Evolutionary conservation across 2,888 invertebrate species (phyloP).

Genomic region (Philereme transversata): DNA sequence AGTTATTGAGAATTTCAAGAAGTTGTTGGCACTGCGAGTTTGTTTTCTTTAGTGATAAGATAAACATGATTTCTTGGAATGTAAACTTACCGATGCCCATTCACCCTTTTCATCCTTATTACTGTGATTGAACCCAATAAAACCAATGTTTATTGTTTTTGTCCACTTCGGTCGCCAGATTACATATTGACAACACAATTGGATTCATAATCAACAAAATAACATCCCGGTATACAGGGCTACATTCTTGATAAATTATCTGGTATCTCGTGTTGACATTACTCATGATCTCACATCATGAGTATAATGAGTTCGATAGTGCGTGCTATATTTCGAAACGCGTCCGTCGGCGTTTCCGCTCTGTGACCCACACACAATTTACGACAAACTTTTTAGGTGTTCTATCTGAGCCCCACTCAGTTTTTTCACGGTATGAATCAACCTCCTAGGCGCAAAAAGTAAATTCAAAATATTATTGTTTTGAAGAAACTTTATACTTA

Average conservation of each 20-base stretch:
- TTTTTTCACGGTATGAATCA: too few species aligned
- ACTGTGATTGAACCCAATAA: background rate
- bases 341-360: slow-evolving; percentile 74
- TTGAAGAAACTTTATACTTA: background rate
- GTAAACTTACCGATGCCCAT: background rate
- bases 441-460: too few species aligned
- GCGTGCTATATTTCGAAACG: slow-evolving; percentile 75
- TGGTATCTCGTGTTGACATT: slow-evolving; percentile 56
- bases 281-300: slow-evolving; percentile 59
- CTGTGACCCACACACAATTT: slow-evolving; percentile 62
- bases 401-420: background rate
- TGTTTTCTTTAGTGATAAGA: slow-evolving; percentile 7
- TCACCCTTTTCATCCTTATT: background rate
- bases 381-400: slow-evolving; percentile 53
- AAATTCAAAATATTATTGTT: too few species aligned
- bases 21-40: slow-evolving; percentile 1
- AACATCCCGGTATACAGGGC: slow-evolving; percentile 28
- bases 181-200: slow-evolving; percentile 6
- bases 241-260: slow-evolving; percentile 46
- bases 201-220: slow-evolving; percentile 14
- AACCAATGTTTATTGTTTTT: background rate
- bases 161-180: background rate
- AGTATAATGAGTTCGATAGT: slow-evolving; percentile 71
- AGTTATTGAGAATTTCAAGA: background rate
- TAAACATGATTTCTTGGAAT: slow-evolving; percentile 7